Conservation (phyloP, 1,140 invertebrate species). For the Aphis craccivora region DNA sequence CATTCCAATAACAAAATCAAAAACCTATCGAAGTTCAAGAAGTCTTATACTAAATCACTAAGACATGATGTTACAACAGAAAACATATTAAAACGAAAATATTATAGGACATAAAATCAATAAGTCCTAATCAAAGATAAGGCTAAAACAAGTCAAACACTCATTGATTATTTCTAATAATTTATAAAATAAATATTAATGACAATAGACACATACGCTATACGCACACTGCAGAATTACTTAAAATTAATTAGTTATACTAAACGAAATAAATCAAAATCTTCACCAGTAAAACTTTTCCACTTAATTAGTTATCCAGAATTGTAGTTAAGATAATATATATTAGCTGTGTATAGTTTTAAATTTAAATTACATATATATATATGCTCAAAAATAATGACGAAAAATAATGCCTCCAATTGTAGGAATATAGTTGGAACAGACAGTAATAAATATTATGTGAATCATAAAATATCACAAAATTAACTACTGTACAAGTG, state of each 20-base stretch:
- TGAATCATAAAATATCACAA: background rate
- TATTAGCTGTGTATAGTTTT: background rate
- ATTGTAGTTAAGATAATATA: background rate
- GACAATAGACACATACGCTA: background rate
- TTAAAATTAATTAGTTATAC: background rate
- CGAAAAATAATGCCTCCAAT: background rate
- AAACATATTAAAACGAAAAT: constrained; percentile 28
- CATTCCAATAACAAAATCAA: background rate
- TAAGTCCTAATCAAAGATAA: background rate
- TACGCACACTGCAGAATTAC: background rate
- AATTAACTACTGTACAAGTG: background rate
- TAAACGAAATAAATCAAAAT: constrained; percentile 5
- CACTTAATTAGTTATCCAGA: background rate
- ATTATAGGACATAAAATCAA: constrained; percentile 17
- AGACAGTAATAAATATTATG: background rate
- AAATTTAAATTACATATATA: background rate
- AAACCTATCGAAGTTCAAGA: background rate
- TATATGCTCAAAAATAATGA: background rate
- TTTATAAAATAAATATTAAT: background rate
- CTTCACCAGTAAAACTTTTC: background rate
- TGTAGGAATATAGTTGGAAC: background rate
- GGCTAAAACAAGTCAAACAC: background rate
- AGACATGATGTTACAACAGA: background rate
- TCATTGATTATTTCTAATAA: background rate
- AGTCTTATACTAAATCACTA: background rate